Evolutionary conservation across 2,888 invertebrate genomes (phyloP).

Genomic region (Sthenelais limicola): DNA sequence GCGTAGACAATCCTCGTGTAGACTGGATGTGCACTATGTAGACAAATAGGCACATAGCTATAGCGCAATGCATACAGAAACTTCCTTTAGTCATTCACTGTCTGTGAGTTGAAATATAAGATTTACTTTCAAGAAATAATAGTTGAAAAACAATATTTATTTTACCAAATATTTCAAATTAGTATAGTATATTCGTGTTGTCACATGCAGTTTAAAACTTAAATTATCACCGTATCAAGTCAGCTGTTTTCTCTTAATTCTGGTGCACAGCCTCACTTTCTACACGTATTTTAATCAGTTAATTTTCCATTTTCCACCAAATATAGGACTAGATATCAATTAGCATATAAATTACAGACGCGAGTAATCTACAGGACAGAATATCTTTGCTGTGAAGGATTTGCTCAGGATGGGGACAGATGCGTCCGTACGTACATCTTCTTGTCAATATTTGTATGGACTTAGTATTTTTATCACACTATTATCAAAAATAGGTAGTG

Average conservation of each 20-base stretch:
- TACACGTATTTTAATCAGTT: no score
- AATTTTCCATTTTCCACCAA: neutral
- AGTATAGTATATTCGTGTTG: no score
- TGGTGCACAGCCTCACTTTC: no score
- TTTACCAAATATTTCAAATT: neutral
- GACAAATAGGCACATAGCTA: no score
- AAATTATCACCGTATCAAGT: neutral
- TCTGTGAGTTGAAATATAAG: no score
- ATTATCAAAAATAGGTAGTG: neutral
- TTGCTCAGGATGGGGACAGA: conserved; percentile 10
- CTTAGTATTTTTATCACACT: neutral
- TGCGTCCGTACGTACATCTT: conserved; percentile 32
- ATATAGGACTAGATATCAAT: conserved; percentile 13
- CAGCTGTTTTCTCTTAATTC: neutral
- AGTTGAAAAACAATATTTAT: no score
- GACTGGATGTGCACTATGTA: no score
- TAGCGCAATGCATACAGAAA: no score
- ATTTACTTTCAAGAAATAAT: no score
- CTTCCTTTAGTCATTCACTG: no score
- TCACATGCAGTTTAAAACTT: neutral
- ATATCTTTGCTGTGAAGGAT: conserved; percentile 19
- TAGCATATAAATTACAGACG: conserved; percentile 16
- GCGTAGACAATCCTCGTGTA: no score
- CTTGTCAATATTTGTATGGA: neutral
- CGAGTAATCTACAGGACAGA: neutral